These are phyloP conservation scores for Nycticryphes semicollaris DNA, from an alignment of 2,113 vertebrate species.

Conservation along the genomic window DNA sequence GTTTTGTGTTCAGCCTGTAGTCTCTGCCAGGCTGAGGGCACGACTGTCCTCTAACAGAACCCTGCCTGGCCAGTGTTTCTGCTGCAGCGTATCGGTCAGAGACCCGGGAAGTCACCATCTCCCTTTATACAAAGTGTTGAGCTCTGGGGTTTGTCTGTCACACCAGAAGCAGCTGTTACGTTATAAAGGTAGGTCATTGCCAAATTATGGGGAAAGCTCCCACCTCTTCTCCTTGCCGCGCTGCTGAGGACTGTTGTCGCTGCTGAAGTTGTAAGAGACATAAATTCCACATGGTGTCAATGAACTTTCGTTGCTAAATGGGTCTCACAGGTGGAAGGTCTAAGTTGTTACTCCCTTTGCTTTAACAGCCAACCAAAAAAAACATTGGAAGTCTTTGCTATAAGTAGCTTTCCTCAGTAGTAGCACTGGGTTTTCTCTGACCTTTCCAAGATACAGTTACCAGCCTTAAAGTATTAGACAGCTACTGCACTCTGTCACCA, in stretches of 20 bases:
- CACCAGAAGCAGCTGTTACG: not conserved
- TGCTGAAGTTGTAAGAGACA: not conserved
- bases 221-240: not conserved
- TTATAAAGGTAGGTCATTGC: not conserved
- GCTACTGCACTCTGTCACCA: not conserved
- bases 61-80: not conserved
- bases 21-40: not conserved
- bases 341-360: not conserved
- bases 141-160: not conserved
- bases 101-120: rapidly evolving
- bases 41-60: not conserved
- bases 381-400: not conserved
- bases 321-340: not conserved
- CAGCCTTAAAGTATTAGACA: not conserved
- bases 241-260: not conserved
- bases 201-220: not conserved
- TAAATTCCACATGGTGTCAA: not conserved
- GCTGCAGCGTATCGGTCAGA: not conserved
- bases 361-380: not conserved
- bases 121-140: not conserved
- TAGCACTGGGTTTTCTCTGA: not conserved
- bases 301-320: not conserved
- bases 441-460: not conserved
- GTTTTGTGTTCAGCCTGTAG: not conserved
- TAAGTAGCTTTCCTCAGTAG: not conserved